A percentile compares a stretch with the other conserved stretches of the same genome.
Conservation (phyloP, 2,888 invertebrate genomes). For the Penaeus monodon region DNA sequence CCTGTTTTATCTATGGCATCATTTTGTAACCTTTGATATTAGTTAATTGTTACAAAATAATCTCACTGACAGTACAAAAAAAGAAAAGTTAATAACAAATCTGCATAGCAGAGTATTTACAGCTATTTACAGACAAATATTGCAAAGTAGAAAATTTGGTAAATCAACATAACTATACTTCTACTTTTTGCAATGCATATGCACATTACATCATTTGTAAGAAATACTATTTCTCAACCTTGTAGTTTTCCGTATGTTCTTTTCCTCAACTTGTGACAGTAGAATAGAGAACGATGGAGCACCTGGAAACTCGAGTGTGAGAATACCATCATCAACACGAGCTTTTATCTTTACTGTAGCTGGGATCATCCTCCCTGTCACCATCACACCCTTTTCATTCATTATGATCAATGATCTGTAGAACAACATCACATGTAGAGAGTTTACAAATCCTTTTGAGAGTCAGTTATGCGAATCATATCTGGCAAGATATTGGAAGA, state of each 20-base stretch:
- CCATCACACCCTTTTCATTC: slow-evolving; percentile 59
- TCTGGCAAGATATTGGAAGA: background rate
- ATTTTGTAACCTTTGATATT: no score
- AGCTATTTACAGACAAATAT: no score
- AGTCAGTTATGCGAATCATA: background rate
- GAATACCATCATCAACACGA: slow-evolving; percentile 56
- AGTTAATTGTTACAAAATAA: no score
- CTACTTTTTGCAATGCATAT: no score
- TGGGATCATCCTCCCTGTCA: slow-evolving; percentile 61
- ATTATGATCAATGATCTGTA: slow-evolving; percentile 65
- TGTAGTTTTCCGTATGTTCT: background rate
- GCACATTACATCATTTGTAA: no score
- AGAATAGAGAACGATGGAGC: slow-evolving; percentile 63
- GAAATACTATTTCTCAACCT: background rate
- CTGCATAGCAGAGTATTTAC: no score
- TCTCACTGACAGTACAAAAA: no score
- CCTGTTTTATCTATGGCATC: no score
- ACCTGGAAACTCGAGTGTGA: slow-evolving; percentile 65
- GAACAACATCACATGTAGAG: background rate
- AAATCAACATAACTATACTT: no score
- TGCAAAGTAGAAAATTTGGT: no score
- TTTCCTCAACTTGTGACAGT: slow-evolving; percentile 47
- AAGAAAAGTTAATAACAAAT: no score
- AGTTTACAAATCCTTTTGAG: background rate
- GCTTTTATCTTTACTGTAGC: slow-evolving; percentile 64